phyloP scores from a whole-genome alignment of 2,888 invertebrate genomes.

The Cantharis rufa region DNA sequence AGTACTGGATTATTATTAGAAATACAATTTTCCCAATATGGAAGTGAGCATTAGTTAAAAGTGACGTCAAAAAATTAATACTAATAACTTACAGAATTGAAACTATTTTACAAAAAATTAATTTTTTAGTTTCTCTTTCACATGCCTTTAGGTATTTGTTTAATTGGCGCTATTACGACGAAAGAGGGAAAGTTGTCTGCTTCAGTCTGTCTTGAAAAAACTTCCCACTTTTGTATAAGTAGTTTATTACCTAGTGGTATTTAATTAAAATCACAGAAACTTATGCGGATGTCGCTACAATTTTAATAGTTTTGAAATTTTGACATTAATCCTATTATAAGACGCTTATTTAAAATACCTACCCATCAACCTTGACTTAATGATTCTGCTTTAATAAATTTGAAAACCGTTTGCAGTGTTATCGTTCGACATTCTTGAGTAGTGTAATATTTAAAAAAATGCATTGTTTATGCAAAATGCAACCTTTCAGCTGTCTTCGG shows the following conservation, averaged over 20 bases:
- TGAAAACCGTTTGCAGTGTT: background rate
- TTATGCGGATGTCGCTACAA: background rate
- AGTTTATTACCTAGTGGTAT: background rate
- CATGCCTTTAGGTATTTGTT: background rate
- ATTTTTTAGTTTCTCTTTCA: background rate
- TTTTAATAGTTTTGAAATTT: background rate
- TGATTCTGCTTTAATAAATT: background rate
- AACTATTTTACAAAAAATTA: background rate
- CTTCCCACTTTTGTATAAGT: background rate
- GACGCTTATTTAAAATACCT: background rate
- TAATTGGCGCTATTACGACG: background rate
- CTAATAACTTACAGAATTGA: background rate
- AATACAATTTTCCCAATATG: conserved; percentile 9
- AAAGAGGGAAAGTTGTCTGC: background rate
- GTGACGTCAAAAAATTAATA: conserved; percentile 12
- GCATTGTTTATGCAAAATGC: background rate
- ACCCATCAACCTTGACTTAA: background rate
- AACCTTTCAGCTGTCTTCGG: background rate
- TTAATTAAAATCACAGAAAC: background rate
- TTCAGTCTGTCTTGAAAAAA: background rate
- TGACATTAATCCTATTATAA: background rate
- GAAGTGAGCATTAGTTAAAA: conserved; percentile 11
- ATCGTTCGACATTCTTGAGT: background rate
- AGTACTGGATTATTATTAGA: conserved; percentile 7
- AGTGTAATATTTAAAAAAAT: background rate